phyloP scores from a whole-genome alignment of 2,888 invertebrate species.

The Drosophila cognata region DNA sequence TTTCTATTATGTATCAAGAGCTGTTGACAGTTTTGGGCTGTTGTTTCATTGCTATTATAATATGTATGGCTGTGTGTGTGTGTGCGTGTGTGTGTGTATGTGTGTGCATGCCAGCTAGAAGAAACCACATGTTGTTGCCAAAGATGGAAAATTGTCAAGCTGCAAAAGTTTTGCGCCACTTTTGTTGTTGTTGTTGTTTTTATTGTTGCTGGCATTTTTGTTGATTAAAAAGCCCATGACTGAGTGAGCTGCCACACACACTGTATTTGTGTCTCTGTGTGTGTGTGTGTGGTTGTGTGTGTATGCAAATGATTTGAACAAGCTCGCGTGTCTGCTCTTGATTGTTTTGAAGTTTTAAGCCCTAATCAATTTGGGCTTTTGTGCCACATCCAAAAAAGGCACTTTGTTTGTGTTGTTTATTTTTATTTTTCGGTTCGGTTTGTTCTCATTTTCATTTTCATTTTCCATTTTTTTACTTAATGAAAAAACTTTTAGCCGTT shows the following conservation, averaged over 20 bases:
- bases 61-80: conserved; percentile 16
- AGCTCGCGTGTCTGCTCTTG: conserved; percentile 56
- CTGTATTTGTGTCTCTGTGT: conserved; percentile 1
- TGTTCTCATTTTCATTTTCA: conserved; percentile 33
- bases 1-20: conserved; percentile 62
- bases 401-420: conserved; percentile 25
- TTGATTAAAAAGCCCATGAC: conserved; percentile 70
- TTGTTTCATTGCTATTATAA: conserved; percentile 47
- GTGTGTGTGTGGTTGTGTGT: conserved; percentile 6
- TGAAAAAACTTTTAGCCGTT: conserved; percentile 72
- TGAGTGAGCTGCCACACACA: conserved; percentile 22
- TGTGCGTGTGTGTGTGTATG: neutral
- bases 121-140: conserved; percentile 36
- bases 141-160: conserved; percentile 53
- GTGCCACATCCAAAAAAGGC: conserved; percentile 46
- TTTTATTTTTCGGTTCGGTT: conserved; percentile 15
- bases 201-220: conserved; percentile 60
- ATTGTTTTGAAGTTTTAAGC: conserved; percentile 78
- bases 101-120: conserved; percentile 15
- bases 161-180: conserved; percentile 67
- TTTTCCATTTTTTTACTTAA: conserved; percentile 49
- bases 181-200: conserved; percentile 41
- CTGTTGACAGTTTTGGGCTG: conserved; percentile 62
- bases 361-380: conserved; percentile 78
- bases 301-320: conserved; percentile 20